These are phyloP conservation scores for Drosophila athabasca DNA, from an alignment of 1,140 invertebrate species.

Conservation along the genomic window DNA sequence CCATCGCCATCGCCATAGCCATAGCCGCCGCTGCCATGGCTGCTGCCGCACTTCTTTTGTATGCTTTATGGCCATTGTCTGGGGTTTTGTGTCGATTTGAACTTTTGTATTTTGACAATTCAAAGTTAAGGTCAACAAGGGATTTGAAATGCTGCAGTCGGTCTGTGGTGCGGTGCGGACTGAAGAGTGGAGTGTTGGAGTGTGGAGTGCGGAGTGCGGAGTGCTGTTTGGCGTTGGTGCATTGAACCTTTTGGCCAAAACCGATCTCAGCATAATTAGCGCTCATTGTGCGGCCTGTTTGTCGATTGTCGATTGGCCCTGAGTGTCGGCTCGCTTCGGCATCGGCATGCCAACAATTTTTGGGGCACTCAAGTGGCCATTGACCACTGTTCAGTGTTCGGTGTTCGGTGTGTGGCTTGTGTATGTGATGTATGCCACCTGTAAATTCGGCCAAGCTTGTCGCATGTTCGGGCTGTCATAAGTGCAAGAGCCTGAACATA, in stretches of 20 bases:
- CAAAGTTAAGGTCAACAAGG: constrained; percentile 82
- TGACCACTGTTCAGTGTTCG: constrained; percentile 41
- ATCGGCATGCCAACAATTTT: constrained; percentile 23
- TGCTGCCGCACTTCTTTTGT: constrained; percentile 46
- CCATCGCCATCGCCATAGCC: too few species aligned
- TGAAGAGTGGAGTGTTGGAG: too few species aligned
- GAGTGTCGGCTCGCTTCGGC: constrained; percentile 40
- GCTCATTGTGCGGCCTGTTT: constrained; percentile 58
- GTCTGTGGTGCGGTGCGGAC: constrained; percentile 15
- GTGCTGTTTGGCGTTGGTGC: constrained; percentile 36
- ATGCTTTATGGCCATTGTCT: constrained; percentile 50
- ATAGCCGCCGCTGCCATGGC: too few species aligned
- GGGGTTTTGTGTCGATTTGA: constrained; percentile 51
- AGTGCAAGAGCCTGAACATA: constrained; percentile 58
- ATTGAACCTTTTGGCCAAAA: constrained; percentile 64
- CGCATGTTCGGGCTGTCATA: constrained; percentile 66
- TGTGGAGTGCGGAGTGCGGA: too few species aligned
- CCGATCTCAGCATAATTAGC: constrained; percentile 69
- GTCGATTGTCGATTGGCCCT: constrained; percentile 45
- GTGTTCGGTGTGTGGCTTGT: constrained; percentile 23
- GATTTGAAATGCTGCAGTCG: constrained; percentile 78
- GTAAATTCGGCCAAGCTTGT: constrained; percentile 47
- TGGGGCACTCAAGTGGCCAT: constrained; percentile 61
- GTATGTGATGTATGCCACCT: constrained; percentile 39
- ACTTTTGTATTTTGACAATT: constrained; percentile 81